Evolutionary conservation across 2,797 vertebrate genomes (phyloP), one percentile per base, ranked within the genome.

Genomic region (Pyrocephalus nanus): DNA sequence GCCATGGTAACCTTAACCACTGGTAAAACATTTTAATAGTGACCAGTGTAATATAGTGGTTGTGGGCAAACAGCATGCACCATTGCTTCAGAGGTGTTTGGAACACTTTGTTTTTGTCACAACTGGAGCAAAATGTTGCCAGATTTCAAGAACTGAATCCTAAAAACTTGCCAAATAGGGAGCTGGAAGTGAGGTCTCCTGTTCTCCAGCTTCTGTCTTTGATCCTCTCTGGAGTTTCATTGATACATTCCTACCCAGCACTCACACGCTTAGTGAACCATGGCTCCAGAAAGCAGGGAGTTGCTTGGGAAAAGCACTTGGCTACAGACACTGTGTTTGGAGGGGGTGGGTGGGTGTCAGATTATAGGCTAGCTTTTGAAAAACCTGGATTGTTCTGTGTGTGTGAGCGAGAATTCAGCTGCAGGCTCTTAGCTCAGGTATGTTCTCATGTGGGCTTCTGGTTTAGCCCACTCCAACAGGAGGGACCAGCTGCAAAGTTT

Each of bases 1-100:
- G 32, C 80, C 88, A 93, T 92, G 93, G 91, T 90, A 95, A 95
- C 86, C 65, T 90, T 87, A 89, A 86, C 83, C 6, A 8, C 88
- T 85, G 86, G 83, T 95, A 89, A 96, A 96, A 86, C 71, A 92
- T 89, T 92, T 96, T 96, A 96, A 95, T 92, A 94, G 90, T 85
- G 93, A 96, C 86, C 88, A 42, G 83, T 94, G 86, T 69, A 90
- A 92, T 92, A 90, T 6, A 93, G 92, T 34, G 64, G 80, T 90
- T 95, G 86, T 94, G 83, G 94, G 92, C 90, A 95, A 95, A 94
- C 94, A 94, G 91, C 67, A 61, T 65, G 77, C 83, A 69, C 80
- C 88, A 7, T 57, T 80, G 83, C 71, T 89, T 90, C 17, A 3
- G 77, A 94, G 92, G 65, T 69, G 88, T 80, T 86, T 75, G 76